phyloP scores from a whole-genome alignment of 2,888 invertebrate species.

The Choreutis nemorana region DNA sequence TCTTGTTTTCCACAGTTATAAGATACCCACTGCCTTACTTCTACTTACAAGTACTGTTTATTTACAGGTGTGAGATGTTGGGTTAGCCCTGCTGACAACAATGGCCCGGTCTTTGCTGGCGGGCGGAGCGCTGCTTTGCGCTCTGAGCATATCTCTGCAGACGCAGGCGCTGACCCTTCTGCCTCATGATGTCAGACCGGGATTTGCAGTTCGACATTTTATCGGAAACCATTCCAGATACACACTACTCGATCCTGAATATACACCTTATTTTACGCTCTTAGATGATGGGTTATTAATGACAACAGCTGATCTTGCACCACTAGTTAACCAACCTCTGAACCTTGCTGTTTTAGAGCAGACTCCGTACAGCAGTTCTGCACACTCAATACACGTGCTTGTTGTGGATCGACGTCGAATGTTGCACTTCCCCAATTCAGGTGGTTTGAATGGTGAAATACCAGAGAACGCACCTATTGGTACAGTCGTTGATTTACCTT shows the following conservation, averaged over 20 bases:
- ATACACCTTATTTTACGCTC: slow-evolving; percentile 86
- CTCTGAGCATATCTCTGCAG: slow-evolving; percentile 32
- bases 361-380: slow-evolving; percentile 79
- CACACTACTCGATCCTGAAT: slow-evolving; percentile 77
- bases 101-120: slow-evolving; percentile 48
- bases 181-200: slow-evolving; percentile 90
- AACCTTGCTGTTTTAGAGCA: slow-evolving; percentile 84
- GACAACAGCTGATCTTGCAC: slow-evolving; percentile 87
- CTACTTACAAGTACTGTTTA: slow-evolving; percentile 19
- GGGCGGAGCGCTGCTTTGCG: slow-evolving; percentile 47
- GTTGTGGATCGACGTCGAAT: slow-evolving; percentile 85
- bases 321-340: slow-evolving; percentile 81
- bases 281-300: slow-evolving; percentile 88
- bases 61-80: slow-evolving; percentile 49
- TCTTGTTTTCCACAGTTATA: too few relatives aligned
- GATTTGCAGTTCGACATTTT: slow-evolving; percentile 86
- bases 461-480: slow-evolving; percentile 80
- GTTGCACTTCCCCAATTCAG: slow-evolving; percentile 76
- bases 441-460: slow-evolving; percentile 73
- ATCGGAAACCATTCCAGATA: slow-evolving; percentile 62
- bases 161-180: slow-evolving; percentile 69
- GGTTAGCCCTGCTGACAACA: slow-evolving; percentile 25
- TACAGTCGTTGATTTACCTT: slow-evolving; percentile 74
- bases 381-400: slow-evolving; percentile 81
- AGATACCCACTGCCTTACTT: too few relatives aligned